Evolutionary conservation across 2,888 invertebrate genomes (phyloP).

Genomic region (Esperia sulphurella): DNA sequence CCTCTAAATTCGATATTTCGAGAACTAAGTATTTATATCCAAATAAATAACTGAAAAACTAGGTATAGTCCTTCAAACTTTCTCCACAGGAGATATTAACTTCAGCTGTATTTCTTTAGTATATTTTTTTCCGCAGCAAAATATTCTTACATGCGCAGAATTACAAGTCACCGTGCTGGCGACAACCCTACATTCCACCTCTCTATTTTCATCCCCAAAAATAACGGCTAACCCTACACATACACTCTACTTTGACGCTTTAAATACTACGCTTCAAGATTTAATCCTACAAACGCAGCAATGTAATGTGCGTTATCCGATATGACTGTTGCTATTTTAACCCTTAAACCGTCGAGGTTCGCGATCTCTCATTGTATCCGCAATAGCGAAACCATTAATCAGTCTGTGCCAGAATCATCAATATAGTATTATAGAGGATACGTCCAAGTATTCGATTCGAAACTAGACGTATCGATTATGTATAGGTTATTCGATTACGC

Average conservation of each 20-base stretch:
- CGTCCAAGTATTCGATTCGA: conserved; percentile 73
- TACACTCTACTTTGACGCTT: conserved; percentile 25
- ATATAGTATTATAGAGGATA: conserved; percentile 67
- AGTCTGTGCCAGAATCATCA: conserved; percentile 76
- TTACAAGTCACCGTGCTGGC: conserved; percentile 71
- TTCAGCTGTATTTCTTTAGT: conserved; percentile 14
- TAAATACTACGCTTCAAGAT: not conserved
- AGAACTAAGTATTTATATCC: no score
- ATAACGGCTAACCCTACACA: conserved; percentile 12
- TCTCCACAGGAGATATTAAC: not conserved
- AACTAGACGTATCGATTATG: conserved; percentile 68
- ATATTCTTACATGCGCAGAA: conserved; percentile 40
- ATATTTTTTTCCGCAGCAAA: conserved; percentile 38
- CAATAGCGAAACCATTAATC: conserved; percentile 71
- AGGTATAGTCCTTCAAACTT: not conserved
- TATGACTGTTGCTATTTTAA: conserved; percentile 17
- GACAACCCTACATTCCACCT: conserved; percentile 65
- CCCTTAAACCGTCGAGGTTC: conserved; percentile 42
- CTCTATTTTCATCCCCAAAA: conserved; percentile 21
- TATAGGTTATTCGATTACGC: conserved; percentile 72
- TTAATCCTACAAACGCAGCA: conserved; percentile 17
- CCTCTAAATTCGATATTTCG: no score
- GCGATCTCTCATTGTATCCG: conserved; percentile 61
- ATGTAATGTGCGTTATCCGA: conserved; percentile 25
- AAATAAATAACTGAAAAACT: no score